Evolutionary conservation across 2,113 vertebrate genomes (phyloP).

Genomic region (Loxodonta africana): DNA sequence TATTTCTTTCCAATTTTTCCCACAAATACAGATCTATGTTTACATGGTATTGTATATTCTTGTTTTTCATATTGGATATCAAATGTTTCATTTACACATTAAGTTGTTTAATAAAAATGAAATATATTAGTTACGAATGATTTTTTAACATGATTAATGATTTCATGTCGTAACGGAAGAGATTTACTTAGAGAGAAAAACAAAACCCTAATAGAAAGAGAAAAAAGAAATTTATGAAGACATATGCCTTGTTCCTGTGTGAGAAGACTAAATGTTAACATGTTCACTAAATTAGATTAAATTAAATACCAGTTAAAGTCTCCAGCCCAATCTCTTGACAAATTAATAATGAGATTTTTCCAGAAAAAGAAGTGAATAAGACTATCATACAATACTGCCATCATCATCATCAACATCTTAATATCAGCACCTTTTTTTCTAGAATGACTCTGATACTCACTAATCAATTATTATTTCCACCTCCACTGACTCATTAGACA

Average conservation of each 20-base stretch:
- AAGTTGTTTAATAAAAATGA: conserved; percentile 52
- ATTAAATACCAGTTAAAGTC: conserved; percentile 33
- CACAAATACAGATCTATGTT: not conserved
- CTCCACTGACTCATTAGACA: not conserved
- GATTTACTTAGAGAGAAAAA: conserved; percentile 36
- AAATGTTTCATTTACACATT: conserved; percentile 24
- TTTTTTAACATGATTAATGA: conserved; percentile 47
- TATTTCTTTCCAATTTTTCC: conserved; percentile 22
- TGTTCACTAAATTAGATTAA: not conserved
- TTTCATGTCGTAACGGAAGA: not conserved
- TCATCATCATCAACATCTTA: not conserved
- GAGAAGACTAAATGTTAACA: conserved; percentile 9
- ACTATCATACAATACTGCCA: not conserved
- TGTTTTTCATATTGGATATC: conserved; percentile 3
- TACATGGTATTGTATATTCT: conserved; percentile 24
- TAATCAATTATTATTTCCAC: conserved; percentile 26
- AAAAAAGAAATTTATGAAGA: conserved; percentile 26
- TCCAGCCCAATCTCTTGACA: not conserved
- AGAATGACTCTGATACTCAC: not conserved
- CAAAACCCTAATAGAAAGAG: not conserved
- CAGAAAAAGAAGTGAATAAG: not conserved
- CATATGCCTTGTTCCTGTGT: not conserved
- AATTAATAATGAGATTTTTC: not conserved
- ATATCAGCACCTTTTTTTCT: not conserved
- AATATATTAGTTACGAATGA: not conserved